Base-by-base conservation (phyloP, 2,113 vertebrate species). In the rat (Rattus norvegicus) region DNA sequence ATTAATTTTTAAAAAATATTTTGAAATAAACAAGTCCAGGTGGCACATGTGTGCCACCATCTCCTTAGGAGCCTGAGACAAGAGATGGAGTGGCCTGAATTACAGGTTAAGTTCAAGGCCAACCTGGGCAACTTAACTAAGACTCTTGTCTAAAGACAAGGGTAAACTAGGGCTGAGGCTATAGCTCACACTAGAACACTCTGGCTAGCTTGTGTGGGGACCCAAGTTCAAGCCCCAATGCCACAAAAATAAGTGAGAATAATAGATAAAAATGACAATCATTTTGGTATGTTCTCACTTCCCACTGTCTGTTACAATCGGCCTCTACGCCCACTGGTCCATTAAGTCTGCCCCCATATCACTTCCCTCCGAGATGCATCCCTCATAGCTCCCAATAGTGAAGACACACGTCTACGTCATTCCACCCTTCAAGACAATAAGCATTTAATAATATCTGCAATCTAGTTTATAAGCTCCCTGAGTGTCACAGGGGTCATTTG, bases 1-100 rank as follows among this genome's bases (percentile, higher is more conserved):
- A 86, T 39, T 85, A 52, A 93, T 91, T 69, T 69, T 84, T 79
- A 65, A 92, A 81, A n/a, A 56, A 69, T 16, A 85, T 30, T 47
- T 47, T 43, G 3, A 85, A 67, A 69, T 19, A 22, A 69, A 12
- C 9, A 4, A 52, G 28, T 6, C 2, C 65, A 36, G 85, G 65
- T 70, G 65, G 43, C 11, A 69, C 43, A 43, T 43, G 43, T 4
- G 14, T 11, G 65, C n/a, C n/a, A n/a, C n/a, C 9, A 36, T 17
- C 30, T 52, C 36, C 84, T 36, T 87, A 33, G 43, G 84, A 69
- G 17, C 5, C 39, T 65, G 19, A 36, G 63, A 30, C 16, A 69
- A 69, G 43, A 52, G 30, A 52, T 30, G 14, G 30, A 69, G 65
- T 43, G 16, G 33, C 47, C 49, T 54, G 33, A 70, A 11, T 52